A percentile compares a stretch with the other conserved stretches of the same genome.
phyloP scores from a whole-genome alignment of 2,113 vertebrate genomes.

The Gambusia affinis region DNA sequence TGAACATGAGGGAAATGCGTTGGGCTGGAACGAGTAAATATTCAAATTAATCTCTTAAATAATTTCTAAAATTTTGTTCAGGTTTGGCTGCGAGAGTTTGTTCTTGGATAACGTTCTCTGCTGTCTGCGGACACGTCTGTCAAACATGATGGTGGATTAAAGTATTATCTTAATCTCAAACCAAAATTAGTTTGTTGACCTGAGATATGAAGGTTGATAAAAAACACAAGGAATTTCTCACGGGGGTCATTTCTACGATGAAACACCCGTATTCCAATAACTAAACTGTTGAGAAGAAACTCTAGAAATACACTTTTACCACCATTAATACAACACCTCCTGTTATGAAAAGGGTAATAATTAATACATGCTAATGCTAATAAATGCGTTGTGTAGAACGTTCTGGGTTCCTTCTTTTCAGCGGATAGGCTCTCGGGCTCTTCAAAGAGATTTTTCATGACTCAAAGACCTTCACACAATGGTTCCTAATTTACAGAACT shows the following conservation, averaged over 20 bases:
- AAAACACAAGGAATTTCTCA: no score
- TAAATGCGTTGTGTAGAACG: neutral
- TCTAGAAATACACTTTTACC: neutral
- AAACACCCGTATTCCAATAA: neutral
- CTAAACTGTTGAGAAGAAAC: neutral
- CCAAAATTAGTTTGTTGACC: no score
- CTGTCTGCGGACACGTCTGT: neutral
- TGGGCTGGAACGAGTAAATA: neutral
- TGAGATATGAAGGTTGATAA: no score
- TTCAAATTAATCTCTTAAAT: neutral
- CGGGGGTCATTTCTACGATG: neutral
- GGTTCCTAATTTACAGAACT: neutral
- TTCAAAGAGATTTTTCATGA: constrained; percentile 1
- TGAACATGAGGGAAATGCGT: neutral
- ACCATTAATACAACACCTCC: neutral
- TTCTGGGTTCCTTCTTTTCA: neutral
- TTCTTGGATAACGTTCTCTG: neutral
- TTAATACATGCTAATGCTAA: neutral
- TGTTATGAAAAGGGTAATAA: neutral
- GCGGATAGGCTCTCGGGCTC: neutral
- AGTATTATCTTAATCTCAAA: no score
- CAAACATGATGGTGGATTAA: no score
- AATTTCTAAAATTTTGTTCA: neutral
- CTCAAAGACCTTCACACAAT: neutral
- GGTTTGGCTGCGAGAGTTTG: neutral